Conservation (phyloP, 2,113 vertebrate species). For the Macaca mulatta region DNA sequence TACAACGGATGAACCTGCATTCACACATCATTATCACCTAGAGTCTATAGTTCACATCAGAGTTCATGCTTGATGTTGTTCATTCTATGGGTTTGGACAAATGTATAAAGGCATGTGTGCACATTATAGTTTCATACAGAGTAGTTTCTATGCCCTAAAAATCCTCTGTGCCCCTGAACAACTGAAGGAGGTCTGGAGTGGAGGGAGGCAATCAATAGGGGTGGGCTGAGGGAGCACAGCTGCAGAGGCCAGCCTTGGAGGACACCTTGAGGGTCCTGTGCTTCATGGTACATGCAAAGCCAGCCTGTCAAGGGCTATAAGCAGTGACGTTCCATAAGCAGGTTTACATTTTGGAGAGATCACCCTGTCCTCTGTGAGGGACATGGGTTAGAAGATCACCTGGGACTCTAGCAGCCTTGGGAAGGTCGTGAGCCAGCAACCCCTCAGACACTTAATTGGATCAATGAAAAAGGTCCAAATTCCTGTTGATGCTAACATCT, state of each 20-base stretch:
- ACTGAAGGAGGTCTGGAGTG: too few species aligned
- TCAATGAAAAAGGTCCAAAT: not conserved
- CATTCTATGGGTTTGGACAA: not conserved
- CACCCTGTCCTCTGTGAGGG: not conserved
- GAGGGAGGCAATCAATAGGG: too few species aligned
- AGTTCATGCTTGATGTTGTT: not conserved
- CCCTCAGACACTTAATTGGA: not conserved
- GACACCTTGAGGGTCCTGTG: not conserved
- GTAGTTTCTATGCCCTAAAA: not conserved
- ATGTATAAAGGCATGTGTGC: not conserved
- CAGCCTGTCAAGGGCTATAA: not conserved
- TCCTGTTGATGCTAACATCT: not conserved
- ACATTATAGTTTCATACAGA: not conserved
- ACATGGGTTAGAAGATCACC: not conserved
- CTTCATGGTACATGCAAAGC: not conserved
- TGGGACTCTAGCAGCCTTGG: not conserved
- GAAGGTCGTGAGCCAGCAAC: not conserved
- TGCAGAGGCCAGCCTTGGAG: not conserved
- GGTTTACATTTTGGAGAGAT: not conserved
- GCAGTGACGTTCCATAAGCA: not conserved
- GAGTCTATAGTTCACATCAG: not conserved
- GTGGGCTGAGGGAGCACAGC: fast-evolving
- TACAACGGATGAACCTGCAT: not conserved
- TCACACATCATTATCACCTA: not conserved
- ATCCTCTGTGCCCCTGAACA: not conserved